Evolutionary conservation across 2,888 invertebrate species (phyloP), one percentile per base, ranked within the genome.

Genomic region (Apotomis turbidana): DNA sequence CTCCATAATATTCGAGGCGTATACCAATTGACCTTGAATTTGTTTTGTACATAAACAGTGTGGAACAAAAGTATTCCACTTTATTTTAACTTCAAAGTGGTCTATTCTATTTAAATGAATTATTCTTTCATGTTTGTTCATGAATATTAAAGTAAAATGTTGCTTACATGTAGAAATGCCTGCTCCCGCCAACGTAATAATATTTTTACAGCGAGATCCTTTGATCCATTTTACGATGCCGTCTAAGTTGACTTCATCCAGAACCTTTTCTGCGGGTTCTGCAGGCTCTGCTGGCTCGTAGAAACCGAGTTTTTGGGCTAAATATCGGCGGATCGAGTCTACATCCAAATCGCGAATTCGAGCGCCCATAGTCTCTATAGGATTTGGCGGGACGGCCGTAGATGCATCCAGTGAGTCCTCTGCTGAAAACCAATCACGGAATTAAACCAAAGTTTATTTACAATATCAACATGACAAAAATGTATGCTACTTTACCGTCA

Each of bases 171-270:
- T 99, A 3, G 98, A 99, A 83, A 99, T 98, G 66, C 99, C 99
- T 78, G 99, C 99, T 74, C 99, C 99, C 74, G 98, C 97, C 95
- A 99, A 96, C 0, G 98, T 98, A 71, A 99, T 96, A 70, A 99
- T 95, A 80, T 97, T 98, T 85, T 96, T 96, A 83, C 97, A 97
- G 75, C 95, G 95, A 55, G 95, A 95, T 73, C 95, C 95, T 78
- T 96, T 95, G 76, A 98, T 97, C 89, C 97, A 97, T 68, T 96
- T 95, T 0, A 96, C 95, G 68, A 98, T 92, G 1, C 97, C 97
- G 78, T 97, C 96, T 75, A 98, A 90, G 68, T 94, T 95, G 54
- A 96, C 92, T 80, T 97, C 96, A 44, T 95, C 95, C 67, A 98
- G 91, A 63, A 97, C 94, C 81, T 90, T 88, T 68, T 88, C 87